Percentiles rank a stretch among this genome's conserved stretches.
Conservation (phyloP, 1,140 invertebrate genomes). For the Tetraneura akinire region DNA sequence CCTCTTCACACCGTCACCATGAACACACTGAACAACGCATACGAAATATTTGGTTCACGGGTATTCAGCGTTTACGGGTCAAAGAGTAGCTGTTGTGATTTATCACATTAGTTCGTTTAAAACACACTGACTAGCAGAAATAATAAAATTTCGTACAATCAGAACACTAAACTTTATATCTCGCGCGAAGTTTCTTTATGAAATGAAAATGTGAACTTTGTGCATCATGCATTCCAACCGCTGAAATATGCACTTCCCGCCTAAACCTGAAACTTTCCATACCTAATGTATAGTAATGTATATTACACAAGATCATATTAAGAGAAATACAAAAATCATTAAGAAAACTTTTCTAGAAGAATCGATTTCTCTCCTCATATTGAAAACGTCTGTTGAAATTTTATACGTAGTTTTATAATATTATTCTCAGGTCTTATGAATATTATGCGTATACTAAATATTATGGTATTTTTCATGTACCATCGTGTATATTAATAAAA, state of each 20-base stretch:
- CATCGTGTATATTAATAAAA: too few relatives aligned
- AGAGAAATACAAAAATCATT: neutral
- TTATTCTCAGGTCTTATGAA: too few relatives aligned
- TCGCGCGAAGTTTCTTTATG: constrained; percentile 6
- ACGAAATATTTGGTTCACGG: constrained; percentile 42
- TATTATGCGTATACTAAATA: too few relatives aligned
- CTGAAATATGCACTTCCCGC: neutral
- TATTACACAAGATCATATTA: too few relatives aligned
- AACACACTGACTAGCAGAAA: constrained; percentile 11
- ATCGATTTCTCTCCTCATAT: neutral
- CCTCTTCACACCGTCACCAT: neutral
- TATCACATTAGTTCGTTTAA: constrained; percentile 41
- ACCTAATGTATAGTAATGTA: neutral
- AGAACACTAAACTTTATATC: constrained; percentile 18
- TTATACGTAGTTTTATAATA: too few relatives aligned
- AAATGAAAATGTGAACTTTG: constrained; percentile 2
- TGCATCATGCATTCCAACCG: neutral
- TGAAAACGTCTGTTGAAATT: neutral
- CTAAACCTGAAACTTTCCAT: neutral
- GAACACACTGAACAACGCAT: neutral
- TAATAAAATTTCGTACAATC: constrained; percentile 22
- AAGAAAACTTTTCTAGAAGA: neutral
- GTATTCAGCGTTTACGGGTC: constrained; percentile 39
- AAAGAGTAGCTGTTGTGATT: constrained; percentile 33
- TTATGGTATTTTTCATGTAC: too few relatives aligned